Evolutionary conservation across 30 jellyfish, hydroid and myxozoan species (phyloP), one percentile per base, ranked within the genome.

Genomic region (Mastigias papua): DNA sequence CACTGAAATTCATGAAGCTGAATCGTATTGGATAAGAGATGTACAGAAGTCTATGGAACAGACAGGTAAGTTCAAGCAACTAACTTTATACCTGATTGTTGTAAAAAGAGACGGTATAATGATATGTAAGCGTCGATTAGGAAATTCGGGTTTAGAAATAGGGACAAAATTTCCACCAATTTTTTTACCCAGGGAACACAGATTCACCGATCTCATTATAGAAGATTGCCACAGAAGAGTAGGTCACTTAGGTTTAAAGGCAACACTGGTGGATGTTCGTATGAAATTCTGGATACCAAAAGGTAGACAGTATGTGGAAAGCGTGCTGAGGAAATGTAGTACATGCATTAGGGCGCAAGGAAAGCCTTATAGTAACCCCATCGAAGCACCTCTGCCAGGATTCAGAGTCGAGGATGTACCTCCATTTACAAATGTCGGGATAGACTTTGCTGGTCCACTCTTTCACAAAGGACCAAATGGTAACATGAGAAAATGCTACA

Each of bases 271-370:
- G 13, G 95, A 86, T 32, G 65, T 86, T 0, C 0, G 85, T 0
- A 49, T 91, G 5, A 86, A 81, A 69, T 86, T 74, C 48, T 74
- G 91, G 95, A 78, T 86, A 21, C 69, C 91, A 31, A 58, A 57
- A 70, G 95, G 95, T 10, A 60, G 95, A 32, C 91, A 86, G 62
- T 62, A 73, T 57, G 90, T 86, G 1, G 74, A 86, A 51, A 86
- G 54, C 28, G 34, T 86, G 29, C 2, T 86, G 27, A 61, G 23
- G 4, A 84, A 84, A 8, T 84, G 92, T 49, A n/a, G 42, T 20
- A 42, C 26, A 19, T 84, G 93, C 34, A 82, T 29, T 27, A 26
- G 77, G 29, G 3, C 17, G 11, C 87, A 84, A 61, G 87, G 80
- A 13, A 84, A 23, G 42, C 86, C 87, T 51, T 71, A 64, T 34